Conservation (phyloP, 2,113 vertebrate genomes). For the Lagopus muta region DNA sequence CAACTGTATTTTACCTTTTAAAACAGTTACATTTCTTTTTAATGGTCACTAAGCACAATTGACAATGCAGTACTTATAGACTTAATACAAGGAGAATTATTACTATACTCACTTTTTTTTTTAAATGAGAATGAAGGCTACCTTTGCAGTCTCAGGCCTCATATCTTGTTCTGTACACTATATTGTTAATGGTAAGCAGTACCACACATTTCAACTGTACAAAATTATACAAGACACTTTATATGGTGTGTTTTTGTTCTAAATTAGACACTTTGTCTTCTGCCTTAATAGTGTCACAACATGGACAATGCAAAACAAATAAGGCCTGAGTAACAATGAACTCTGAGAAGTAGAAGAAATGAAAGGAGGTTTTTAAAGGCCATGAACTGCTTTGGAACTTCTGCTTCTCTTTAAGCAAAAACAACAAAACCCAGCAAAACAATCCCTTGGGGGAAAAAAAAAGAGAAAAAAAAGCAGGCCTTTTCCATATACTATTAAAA, state of each 20-base stretch:
- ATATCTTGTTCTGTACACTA: neutral
- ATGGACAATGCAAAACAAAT: neutral
- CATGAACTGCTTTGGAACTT: neutral
- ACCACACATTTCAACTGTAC: neutral
- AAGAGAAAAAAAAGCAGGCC: neutral
- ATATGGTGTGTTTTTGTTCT: neutral
- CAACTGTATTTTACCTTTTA: neutral
- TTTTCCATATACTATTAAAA: neutral
- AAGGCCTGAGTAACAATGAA: neutral
- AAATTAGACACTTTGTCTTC: neutral
- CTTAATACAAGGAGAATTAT: neutral
- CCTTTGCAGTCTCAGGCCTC: neutral
- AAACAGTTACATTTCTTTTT: neutral
- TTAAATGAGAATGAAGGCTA: neutral
- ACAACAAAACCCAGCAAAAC: neutral
- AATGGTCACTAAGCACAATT: neutral
- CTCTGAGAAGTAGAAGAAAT: neutral
- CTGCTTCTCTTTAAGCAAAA: neutral
- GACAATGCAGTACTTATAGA: neutral
- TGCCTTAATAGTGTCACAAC: neutral
- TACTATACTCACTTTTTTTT: neutral
- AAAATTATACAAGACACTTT: neutral
- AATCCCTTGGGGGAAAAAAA: neutral
- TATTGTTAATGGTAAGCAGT: neutral
- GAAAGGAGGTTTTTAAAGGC: neutral